Base-by-base conservation (phyloP, 2,888 invertebrate species). In the Endomychus coccineus region DNA sequence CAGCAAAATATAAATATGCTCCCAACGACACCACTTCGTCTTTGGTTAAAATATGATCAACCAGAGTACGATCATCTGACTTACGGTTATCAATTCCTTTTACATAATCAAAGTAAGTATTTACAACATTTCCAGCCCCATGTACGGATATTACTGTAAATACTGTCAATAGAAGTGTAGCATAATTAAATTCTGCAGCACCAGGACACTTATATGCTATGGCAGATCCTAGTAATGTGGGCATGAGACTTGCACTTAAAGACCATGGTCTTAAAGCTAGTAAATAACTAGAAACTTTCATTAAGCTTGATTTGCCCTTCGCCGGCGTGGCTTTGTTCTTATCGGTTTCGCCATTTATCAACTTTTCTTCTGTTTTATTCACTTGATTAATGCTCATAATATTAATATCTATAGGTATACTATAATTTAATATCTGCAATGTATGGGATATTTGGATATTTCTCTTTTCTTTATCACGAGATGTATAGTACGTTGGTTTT, bases 71-170 rank as follows among this genome's bases (percentile, higher is more conserved):
- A 61, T 95, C 95, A 59, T 95, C 94, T 49, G 91, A 89, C 69
- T 87, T 90, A 44, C 86, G 76, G 61, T 85, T 87, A 64, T 96
- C 95, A 37, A 95, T 91, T 28, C 95, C 95, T 69, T 89, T 89
- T 17, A 88, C 80, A 61, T 86, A 96, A 66, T 96, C 95, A 62
- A 85, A 95, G 64, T 94, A 95, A 0, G 95, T 95, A 65, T 95
- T 95, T 14, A 96, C 94, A 23, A 95, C 82, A 67, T 96, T 96
- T 34, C 94, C 95, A 42, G 95, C 95, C 42, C 92, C 91, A 61
- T 96, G 95, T 2, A 95, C 95, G 1, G 86, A 87, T 40, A 92
- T 74, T 13, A 91, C 83, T 2, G 91, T 92, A 51, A 88, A 78
- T 31, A 88, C 71, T 2, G 92, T 91, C 9, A 90, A 71, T 27